Evolutionary conservation across 2,888 invertebrate genomes (phyloP), one percentile per base, ranked within the genome.

Genomic region (Crocallis elinguaria): DNA sequence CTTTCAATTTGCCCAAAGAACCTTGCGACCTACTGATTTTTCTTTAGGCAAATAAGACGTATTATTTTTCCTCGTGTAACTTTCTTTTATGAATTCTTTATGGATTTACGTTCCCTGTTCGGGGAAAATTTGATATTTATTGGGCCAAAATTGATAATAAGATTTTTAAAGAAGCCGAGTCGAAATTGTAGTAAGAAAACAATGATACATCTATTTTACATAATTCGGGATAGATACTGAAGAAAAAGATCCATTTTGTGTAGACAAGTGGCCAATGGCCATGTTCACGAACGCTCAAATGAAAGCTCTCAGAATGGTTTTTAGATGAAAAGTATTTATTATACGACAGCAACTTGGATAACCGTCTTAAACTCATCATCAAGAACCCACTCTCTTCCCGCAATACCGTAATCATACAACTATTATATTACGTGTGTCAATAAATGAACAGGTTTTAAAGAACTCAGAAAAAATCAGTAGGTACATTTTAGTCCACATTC

Each of bases 1-100:
- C 55, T 60, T 61, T 61, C 60, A 61, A 63, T 63, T 62, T 57
- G 49, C 36, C 45, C 36, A 53, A 43, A 58, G 36, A 51, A 45
- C 56, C 48, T 55, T 25, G 45, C 53, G 44, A 44, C 41, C 43
- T 55, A 44, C 51, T 41, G 57, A 48, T 48, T 60, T 59, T 55
- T 60, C 55, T 51, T 62, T 52, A 49, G 44, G 52, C 38, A 52
- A 60, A 62, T 57, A 57, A 45, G 39, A 8, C n/a, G 44, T 48
- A 55, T 55, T 59, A 58, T 57, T 50, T 61, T 62, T 56, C 57
- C 55, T 57, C 46, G 35, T 57, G 36, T 43, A 50, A 56, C 42
- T 49, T 55, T 53, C 50, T 57, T 59, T 54, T 55, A 53, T 25
- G 59, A 57, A 45, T 58, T 59, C 46, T 35, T 33, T 50, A 57